Evolutionary conservation across 2,113 vertebrate genomes (phyloP), one percentile per base, ranked within the genome.

Genomic region (Bufo bufo): DNA sequence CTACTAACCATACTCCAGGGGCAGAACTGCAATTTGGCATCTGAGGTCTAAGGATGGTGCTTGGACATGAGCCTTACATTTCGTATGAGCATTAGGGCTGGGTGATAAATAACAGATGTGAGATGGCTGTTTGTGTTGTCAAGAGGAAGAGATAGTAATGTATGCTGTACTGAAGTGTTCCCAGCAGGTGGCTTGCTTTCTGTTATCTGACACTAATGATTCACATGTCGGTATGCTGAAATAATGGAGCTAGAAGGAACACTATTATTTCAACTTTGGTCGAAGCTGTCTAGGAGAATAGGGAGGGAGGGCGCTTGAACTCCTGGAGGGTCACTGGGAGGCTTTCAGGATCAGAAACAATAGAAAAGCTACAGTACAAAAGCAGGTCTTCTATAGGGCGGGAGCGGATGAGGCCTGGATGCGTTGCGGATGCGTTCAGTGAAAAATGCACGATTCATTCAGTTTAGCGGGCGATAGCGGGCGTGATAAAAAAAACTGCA

Each of bases 171-270:
- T 58, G 54, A 45, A 80, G 54, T 43, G 17, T 17, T 59, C 78
- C 54, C 78, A 80, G 78, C 78, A 80, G 78, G 54, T 23, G 78
- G 78, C 78, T 59, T 80, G 54, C 13, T 8, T 8, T 80, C 12
- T 9, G 12, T 59, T 80, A 59, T 59, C 23, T 80, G 33, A 50
- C 13, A 17, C 54, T 43, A 58, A 56, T 43, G 13, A 56, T 58
- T 33, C 3, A 23, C 33, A 43, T 80, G 54, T 59, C 54, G 59
- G 56, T 80, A 80, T 80, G 54, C 4, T 80, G 33, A 59, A 80
- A 43, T 59, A 45, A 43, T 80, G 78, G 23, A 59, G 78, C 54
- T 80, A 80, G 78, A 59, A 14, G n/a, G 59, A 80, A 58, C 54
- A 59, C 56, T 43, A 52, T 79, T 52, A 50, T 79, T 79, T 56